Base-by-base conservation (phyloP, 2,797 vertebrate species). In the Protosalanx chinensis region DNA sequence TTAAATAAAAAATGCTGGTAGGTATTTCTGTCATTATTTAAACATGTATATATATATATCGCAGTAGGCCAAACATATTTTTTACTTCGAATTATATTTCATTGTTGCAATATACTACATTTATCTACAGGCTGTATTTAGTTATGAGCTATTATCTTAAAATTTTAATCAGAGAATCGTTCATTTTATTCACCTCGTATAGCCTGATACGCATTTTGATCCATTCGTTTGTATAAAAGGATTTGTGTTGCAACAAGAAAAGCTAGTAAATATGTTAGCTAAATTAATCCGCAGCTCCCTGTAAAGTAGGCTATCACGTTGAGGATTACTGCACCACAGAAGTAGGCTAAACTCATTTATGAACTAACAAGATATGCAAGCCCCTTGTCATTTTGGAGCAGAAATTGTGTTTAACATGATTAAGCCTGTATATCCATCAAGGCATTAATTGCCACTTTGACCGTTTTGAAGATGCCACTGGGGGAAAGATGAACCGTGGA, bases 341-440 rank as follows among this genome's bases (percentile, higher is more conserved):
- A 56, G 15, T n/a, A 56, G 6, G 41, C 41, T 49, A 32, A 67
- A 51, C 27, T 67, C 0, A n/a, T 33, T 35, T 53, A 32, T 58
- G 20, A 68, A n/a, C 8, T 68, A 68, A 68, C 66, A 32, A 68
- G 66, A 58, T 51, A 32, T 29, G 16, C 66, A 33, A 35, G 29
- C 18, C 49, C 29, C 29, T 18, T 68, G 51, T 18, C 33, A 56
- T 58, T 68, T 32, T 63, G 33, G 51, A 51, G 65, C 30, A 57
- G n/a, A 16, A 68, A 68, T 56, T 68, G 1, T 23, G 16, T 53
- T 56, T 33, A 68, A 58, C 29, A 15, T 35, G 66, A 68, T 37
- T 37, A 58, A 53, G 29, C 4, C 12, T 53, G 49, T 30, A 32
- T 67, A 67, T 67, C 65, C 27, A 67, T 56, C 66, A 58, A 68